phyloP scores from a whole-genome alignment of 2,797 vertebrate genomes.

The Garrulus glandarius region DNA sequence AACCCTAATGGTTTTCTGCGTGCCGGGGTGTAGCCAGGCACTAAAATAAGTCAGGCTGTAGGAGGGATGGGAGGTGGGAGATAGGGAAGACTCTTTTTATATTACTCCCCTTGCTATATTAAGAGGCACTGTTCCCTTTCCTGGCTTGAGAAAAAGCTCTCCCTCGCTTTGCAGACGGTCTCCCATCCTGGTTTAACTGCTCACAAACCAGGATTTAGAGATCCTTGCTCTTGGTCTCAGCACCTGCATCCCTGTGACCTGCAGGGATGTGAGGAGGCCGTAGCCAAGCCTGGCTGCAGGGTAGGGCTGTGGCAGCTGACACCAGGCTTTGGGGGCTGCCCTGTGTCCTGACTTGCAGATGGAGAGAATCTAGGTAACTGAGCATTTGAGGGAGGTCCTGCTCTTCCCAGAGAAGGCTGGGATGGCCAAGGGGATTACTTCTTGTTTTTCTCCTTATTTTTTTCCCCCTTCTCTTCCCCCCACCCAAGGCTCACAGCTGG shows the following conservation, averaged over 20 bases:
- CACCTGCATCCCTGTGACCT: not conserved
- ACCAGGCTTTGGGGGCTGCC: not conserved
- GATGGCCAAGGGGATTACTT: not conserved
- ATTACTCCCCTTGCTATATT: constrained; percentile 50
- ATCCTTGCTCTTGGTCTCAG: not conserved
- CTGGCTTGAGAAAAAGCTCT: not conserved
- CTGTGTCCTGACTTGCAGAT: fast-evolving
- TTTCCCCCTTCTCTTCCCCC: not conserved
- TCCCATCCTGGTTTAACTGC: not conserved
- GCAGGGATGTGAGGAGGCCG: not conserved
- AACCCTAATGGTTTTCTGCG: constrained; percentile 16
- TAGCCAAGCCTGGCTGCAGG: not conserved
- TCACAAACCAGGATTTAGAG: not conserved
- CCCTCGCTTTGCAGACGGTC: not conserved
- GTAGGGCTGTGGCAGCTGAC: not conserved
- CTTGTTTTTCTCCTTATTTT: not conserved
- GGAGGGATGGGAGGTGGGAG: constrained; percentile 51
- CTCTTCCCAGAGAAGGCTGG: not conserved
- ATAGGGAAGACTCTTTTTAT: constrained; percentile 48
- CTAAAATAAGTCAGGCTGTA: constrained; percentile 38
- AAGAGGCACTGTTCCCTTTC: constrained; percentile 31
- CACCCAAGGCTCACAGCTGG: not conserved
- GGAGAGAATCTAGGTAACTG: not conserved
- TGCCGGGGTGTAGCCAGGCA: constrained; percentile 25
- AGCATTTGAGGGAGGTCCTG: not conserved